These are phyloP conservation scores for Clarias laeviceps DNA, from an alignment of 2,797 vertebrate genomes.

Conservation along the genomic window DNA sequence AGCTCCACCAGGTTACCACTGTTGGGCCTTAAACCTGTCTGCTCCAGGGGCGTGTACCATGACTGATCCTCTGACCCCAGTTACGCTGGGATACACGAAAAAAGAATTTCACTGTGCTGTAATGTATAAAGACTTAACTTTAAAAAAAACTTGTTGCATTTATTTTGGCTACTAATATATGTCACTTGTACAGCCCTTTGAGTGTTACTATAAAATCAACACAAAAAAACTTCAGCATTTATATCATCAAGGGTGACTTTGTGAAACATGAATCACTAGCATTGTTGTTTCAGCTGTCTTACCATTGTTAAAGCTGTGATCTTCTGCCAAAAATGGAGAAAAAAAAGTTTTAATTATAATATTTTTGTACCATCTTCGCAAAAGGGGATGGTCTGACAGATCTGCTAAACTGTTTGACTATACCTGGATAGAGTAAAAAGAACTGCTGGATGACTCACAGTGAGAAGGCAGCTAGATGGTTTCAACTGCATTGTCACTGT, in stretches of 20 bases:
- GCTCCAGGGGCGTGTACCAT: too few species aligned
- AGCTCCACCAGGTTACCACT: too few species aligned
- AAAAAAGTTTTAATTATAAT: background rate
- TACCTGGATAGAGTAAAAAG: constrained; percentile 24
- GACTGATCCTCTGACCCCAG: too few species aligned
- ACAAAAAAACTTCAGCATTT: background rate
- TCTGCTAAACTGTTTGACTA: constrained; percentile 36
- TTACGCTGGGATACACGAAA: too few species aligned
- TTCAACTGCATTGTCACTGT: constrained; percentile 41
- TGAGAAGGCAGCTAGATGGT: constrained; percentile 37
- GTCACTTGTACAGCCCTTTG: background rate
- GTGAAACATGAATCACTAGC: constrained; percentile 25
- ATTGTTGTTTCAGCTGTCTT: constrained; percentile 24
- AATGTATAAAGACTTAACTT: too few species aligned
- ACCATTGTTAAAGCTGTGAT: constrained; percentile 37
- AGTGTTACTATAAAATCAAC: constrained; percentile 3
- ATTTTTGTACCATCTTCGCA: constrained; percentile 2
- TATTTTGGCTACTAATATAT: constrained; percentile 14
- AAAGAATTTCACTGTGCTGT: too few species aligned
- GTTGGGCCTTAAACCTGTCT: too few species aligned
- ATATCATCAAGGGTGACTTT: constrained; percentile 2
- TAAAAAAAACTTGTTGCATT: background rate
- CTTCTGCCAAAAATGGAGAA: background rate
- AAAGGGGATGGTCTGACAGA: constrained; percentile 18
- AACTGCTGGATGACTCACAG: constrained; percentile 28